These are phyloP conservation scores for Xestobium rufovillosum DNA, from an alignment of 2,888 invertebrate species.

Conservation along the genomic window DNA sequence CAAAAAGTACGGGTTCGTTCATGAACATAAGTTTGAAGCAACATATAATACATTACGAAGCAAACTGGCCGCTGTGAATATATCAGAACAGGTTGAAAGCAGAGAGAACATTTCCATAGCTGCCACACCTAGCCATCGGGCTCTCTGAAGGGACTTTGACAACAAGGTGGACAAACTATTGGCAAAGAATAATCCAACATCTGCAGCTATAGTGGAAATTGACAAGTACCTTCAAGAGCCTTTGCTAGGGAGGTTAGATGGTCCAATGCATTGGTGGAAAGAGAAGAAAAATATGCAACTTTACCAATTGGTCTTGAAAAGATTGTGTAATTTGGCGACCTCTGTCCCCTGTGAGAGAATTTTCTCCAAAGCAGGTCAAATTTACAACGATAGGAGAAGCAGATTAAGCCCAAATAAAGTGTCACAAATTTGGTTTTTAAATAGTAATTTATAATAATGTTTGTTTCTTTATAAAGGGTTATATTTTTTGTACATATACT, in stretches of 20 bases:
- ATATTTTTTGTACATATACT: too few relatives aligned
- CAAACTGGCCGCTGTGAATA: too few relatives aligned
- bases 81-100: too few relatives aligned
- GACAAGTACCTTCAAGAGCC: constrained; percentile 14
- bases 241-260: constrained; percentile 6
- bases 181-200: constrained; percentile 1
- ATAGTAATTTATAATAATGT: constrained; percentile 22
- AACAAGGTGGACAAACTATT: constrained; percentile 7
- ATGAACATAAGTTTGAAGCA: constrained; percentile 1
- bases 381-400: constrained; percentile 24
- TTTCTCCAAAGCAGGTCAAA: constrained; percentile 27
- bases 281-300: constrained; percentile 7
- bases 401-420: constrained; percentile 23
- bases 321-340: constrained; percentile 24
- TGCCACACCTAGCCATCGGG: too few relatives aligned
- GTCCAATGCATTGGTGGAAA: constrained; percentile 18
- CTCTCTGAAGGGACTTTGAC: constrained; percentile 10
- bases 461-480: too few relatives aligned
- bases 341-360: constrained; percentile 29
- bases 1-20: constrained; percentile 13
- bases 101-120: too few relatives aligned
- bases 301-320: constrained; percentile 13
- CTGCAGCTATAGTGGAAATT: constrained; percentile 13
- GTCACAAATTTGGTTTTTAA: constrained; percentile 18
- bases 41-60: too few relatives aligned